Evolutionary conservation across 2,113 vertebrate genomes (phyloP), one percentile per base, ranked within the genome.

Genomic region (Rissa tridactyla): DNA sequence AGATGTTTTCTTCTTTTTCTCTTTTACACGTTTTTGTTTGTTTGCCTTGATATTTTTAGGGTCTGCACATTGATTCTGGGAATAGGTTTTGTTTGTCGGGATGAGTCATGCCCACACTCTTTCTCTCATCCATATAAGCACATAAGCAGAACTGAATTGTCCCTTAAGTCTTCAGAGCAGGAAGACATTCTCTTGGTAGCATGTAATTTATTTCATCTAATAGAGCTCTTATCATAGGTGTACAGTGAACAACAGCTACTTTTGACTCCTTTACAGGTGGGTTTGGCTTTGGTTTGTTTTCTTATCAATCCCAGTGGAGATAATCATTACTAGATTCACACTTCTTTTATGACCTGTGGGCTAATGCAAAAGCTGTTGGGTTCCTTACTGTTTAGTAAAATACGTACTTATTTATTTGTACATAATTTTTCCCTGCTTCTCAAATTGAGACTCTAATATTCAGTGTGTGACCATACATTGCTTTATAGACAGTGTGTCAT

Each of bases 41-140:
- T 87, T 92, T 76, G 29, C 32, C 54, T 94, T 91, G 78, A 30
- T 91, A 91, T 95, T 94, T 97, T 94, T 92, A 83, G 86, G 49
- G 26, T 72, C 65, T 90, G 49, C 27, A 79, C 75, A 66, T 90
- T 80, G 86, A 66, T 94, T 92, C 55, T 92, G 75, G 78, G 62
- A 92, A 80, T 21, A 87, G 58, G 44, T 62, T 94, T 79, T 95
- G 57, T 85, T 94, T 95, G 49, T 76, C 82, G 71, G 78, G 62
- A 91, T 94, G 95, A 95, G 44, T 97, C 92, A 95, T 82, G 75
- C 38, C 62, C 75, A 91, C 18, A 16, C n/a, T 81, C 46, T 66
- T 84, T 73, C 52, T 64, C 73, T 75, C 80, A 87, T 42, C 84
- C 54, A 20, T 87, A n/a, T 49, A 65, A 87, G 73, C 25, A 46